phyloP scores from a whole-genome alignment of 2,888 invertebrate genomes.

The Subacronicta megacephala region DNA sequence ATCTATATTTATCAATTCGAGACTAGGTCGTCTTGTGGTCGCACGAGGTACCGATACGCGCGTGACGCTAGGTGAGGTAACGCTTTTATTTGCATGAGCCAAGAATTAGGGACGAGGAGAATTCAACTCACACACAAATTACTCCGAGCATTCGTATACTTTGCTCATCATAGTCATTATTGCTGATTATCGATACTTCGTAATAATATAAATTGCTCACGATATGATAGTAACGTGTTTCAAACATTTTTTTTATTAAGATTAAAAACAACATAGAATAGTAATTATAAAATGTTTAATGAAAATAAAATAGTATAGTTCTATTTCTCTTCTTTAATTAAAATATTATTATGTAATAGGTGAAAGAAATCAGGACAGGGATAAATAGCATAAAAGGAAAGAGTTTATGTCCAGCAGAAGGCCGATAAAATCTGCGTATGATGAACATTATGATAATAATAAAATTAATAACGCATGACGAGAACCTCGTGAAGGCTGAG shows the following conservation, averaged over 20 bases:
- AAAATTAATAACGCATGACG: no score
- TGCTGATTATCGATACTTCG: conserved; percentile 49
- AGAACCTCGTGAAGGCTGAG: no score
- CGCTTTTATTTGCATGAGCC: conserved; percentile 67
- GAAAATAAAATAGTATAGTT: conserved; percentile 4
- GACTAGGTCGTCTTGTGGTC: conserved; percentile 3
- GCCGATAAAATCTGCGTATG: no score
- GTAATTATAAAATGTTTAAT: conserved; percentile 14
- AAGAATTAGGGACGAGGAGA: conserved; percentile 78
- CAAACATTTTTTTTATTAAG: conserved; percentile 31
- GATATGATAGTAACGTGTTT: conserved; percentile 32
- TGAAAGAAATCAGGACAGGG: no score
- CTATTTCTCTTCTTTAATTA: background rate
- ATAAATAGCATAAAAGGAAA: no score
- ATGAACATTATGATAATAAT: no score
- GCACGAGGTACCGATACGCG: conserved; percentile 15
- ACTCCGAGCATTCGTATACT: conserved; percentile 38
- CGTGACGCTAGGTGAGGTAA: conserved; percentile 70
- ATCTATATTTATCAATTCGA: conserved; percentile 8
- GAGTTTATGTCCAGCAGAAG: no score
- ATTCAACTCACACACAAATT: conserved; percentile 56
- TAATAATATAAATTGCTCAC: conserved; percentile 63
- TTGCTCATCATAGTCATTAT: conserved; percentile 58
- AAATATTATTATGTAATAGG: background rate
- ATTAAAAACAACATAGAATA: conserved; percentile 14